Evolutionary conservation across 1,140 invertebrate genomes (phyloP).

Genomic region (Drosophila nigromelanica): DNA sequence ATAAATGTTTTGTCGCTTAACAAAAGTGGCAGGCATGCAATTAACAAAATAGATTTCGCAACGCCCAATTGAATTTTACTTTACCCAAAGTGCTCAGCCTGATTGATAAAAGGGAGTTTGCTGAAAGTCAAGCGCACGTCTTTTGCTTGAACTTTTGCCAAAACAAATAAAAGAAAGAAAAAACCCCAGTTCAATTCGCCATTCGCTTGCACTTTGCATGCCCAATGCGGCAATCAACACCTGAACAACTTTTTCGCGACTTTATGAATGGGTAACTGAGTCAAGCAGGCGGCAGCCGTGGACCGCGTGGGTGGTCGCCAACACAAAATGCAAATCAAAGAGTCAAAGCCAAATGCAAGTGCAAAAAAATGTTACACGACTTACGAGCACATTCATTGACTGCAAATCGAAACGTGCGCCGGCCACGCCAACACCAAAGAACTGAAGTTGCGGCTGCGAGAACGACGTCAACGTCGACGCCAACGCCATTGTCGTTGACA

Average conservation of each 20-base stretch:
- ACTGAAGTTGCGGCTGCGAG: slow-evolving; percentile 23
- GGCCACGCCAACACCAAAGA: slow-evolving; percentile 46
- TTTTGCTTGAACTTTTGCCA: slow-evolving; percentile 71
- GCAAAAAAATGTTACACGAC: slow-evolving; percentile 72
- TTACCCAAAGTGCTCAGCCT: slow-evolving; percentile 11
- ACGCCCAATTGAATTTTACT: slow-evolving; percentile 64
- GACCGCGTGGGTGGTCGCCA: slow-evolving; percentile 67
- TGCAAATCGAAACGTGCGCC: slow-evolving; percentile 76
- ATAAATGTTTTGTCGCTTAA: slow-evolving; percentile 63
- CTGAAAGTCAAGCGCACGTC: slow-evolving; percentile 38
- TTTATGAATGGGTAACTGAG: slow-evolving; percentile 73
- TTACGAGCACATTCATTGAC: slow-evolving; percentile 77
- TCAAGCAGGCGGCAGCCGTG: slow-evolving; percentile 33
- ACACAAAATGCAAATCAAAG: slow-evolving; percentile 73
- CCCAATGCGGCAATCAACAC: slow-evolving; percentile 62
- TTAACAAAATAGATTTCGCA: slow-evolving; percentile 63
- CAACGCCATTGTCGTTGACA: slow-evolving; percentile 54
- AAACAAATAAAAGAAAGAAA: slow-evolving; percentile 35
- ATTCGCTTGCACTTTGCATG: slow-evolving; percentile 61
- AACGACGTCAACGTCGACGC: slow-evolving; percentile 49
- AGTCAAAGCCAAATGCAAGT: slow-evolving; percentile 49
- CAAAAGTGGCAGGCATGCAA: slow-evolving; percentile 58
- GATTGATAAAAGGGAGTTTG: slow-evolving; percentile 45
- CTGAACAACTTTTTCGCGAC: slow-evolving; percentile 43
- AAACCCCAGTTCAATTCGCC: slow-evolving; percentile 9